Percentiles rank a stretch among this genome's conserved stretches.
Evolutionary conservation across 2,113 vertebrate species (phyloP).

Genomic region (Pelusios castaneus): DNA sequence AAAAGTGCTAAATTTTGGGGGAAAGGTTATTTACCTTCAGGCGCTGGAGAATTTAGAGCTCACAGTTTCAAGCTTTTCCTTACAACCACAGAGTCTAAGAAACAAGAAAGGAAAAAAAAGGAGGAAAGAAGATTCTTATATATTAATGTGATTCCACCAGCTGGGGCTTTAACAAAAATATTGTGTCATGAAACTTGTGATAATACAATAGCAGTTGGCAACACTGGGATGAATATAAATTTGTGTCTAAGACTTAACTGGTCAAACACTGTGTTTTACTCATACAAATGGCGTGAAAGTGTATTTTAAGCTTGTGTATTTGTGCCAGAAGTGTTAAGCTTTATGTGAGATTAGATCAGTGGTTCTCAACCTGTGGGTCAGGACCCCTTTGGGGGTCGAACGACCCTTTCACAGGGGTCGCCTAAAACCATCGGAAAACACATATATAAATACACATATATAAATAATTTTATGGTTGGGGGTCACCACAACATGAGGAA

Average conservation of each 20-base stretch:
- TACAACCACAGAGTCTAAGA: neutral
- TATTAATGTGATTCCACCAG: neutral
- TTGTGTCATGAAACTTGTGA: neutral
- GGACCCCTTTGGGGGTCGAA: too few species aligned
- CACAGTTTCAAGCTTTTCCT: neutral
- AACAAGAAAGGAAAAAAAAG: neutral
- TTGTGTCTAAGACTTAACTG: neutral
- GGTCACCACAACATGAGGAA: too few species aligned
- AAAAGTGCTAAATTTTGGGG: neutral
- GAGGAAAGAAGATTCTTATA: neutral
- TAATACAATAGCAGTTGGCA: neutral
- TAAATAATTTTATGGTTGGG: too few species aligned
- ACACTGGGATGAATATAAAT: neutral
- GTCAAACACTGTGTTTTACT: neutral
- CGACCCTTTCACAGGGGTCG: too few species aligned
- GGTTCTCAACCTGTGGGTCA: too few species aligned
- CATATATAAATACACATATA: too few species aligned
- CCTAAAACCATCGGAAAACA: too few species aligned
- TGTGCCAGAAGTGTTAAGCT: constrained; percentile 56
- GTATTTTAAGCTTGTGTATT: constrained; percentile 22
- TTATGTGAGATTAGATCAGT: constrained; percentile 66
- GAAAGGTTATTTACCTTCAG: neutral
- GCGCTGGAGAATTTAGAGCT: neutral
- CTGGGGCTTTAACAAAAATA: neutral
- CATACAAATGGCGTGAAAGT: neutral